Conservation (phyloP, 2,113 vertebrate genomes). For the Neotragus moschatus region DNA sequence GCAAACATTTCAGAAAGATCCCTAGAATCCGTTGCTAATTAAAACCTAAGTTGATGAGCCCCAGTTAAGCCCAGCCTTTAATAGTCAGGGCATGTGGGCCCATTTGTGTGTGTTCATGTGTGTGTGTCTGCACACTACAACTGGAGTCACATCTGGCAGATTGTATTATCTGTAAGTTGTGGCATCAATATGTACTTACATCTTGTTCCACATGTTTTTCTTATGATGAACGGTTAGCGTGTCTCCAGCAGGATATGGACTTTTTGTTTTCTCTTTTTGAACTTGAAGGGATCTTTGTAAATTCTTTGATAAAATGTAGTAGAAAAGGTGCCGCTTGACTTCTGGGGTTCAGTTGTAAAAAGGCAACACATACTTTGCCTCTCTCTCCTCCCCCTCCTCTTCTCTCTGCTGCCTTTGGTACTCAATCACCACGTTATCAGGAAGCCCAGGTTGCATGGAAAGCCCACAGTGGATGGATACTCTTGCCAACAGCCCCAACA, state of each 20-base stretch:
- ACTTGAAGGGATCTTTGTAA: not conserved
- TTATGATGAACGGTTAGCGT: not conserved
- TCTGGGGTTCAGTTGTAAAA: not conserved
- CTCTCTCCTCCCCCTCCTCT: not conserved
- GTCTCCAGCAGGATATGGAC: not conserved
- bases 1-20: not conserved
- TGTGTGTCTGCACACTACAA: not conserved
- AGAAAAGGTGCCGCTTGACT: not conserved
- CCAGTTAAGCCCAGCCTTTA: not conserved
- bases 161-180: not conserved
- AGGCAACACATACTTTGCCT: not conserved
- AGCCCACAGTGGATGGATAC: not conserved
- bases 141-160: not conserved
- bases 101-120: not conserved
- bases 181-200: not conserved
- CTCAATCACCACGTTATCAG: not conserved
- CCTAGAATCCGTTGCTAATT: not conserved
- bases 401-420: not conserved
- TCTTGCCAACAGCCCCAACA: not conserved
- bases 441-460: not conserved
- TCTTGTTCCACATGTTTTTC: not conserved
- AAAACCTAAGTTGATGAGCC: not conserved
- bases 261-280: not conserved
- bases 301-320: not conserved
- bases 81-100: not conserved